Evolutionary conservation across 2,888 invertebrate genomes (phyloP).

Genomic region (Heliconius cydno): DNA sequence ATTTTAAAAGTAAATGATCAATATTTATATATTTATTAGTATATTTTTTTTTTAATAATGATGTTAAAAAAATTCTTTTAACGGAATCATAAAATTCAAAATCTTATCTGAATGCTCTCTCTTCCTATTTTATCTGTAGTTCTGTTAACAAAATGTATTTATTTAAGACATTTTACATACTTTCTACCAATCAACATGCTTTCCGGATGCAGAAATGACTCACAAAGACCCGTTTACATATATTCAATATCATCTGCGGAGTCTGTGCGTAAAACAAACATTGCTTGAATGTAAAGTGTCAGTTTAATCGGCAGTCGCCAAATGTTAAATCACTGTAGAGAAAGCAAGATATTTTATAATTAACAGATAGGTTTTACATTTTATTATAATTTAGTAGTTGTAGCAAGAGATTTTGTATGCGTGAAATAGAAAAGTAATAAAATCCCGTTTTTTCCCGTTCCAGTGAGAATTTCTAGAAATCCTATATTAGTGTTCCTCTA

Average conservation of each 20-base stretch:
- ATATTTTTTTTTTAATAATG: no score
- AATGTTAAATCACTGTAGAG: constrained; percentile 20
- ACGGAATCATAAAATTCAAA: neutral
- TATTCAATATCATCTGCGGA: constrained; percentile 27
- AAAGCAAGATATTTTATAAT: constrained; percentile 16
- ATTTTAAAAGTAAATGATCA: neutral
- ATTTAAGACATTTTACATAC: constrained; percentile 15
- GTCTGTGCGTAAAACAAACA: constrained; percentile 3
- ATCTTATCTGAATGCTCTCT: neutral
- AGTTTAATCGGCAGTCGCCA: neutral
- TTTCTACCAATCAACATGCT: constrained; percentile 36
- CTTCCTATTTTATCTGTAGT: neutral
- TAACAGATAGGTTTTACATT: neutral
- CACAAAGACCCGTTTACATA: constrained; percentile 23
- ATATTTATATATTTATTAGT: neutral
- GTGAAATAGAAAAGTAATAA: no score
- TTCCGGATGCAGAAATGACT: constrained; percentile 34
- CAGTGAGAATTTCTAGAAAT: no score
- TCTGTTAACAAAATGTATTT: neutral
- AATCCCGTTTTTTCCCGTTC: no score
- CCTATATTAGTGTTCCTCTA: no score
- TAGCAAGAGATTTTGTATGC: no score
- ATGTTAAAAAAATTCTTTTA: neutral
- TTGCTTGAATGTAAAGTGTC: constrained; percentile 16
- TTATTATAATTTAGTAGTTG: no score